A percentile compares a stretch with the other conserved stretches of the same genome.
These are phyloP conservation scores for Smutsia temminckii DNA, from an alignment of 2,797 vertebrate genomes.

Conservation along the genomic window DNA sequence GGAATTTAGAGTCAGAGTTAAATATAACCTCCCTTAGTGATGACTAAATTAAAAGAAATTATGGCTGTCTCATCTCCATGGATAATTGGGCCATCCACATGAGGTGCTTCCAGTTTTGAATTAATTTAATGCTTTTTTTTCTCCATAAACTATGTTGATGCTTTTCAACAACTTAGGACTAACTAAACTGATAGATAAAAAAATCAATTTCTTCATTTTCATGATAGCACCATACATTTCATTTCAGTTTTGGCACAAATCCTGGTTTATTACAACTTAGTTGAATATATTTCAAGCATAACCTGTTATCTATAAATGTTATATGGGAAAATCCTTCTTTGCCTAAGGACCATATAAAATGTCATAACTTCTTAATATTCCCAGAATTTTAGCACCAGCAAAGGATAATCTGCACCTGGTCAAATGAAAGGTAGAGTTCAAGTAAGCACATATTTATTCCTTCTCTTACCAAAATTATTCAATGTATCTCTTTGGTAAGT, in stretches of 20 bases:
- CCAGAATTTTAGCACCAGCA: neutral
- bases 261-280: neutral
- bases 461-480: neutral
- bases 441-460: neutral
- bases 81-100: constrained; percentile 16
- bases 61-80: neutral
- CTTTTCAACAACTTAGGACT: neutral
- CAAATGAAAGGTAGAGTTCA: neutral
- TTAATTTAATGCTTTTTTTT: constrained; percentile 8
- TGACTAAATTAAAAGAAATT: constrained; percentile 65
- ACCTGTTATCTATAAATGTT: neutral
- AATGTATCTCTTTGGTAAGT: neutral
- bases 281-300: neutral
- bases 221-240: neutral
- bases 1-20: constrained; percentile 49
- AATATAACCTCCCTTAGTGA: constrained; percentile 37
- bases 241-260: neutral
- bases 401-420: neutral
- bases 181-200: constrained; percentile 26
- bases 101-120: neutral
- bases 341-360: neutral
- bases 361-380: neutral
- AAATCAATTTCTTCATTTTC: neutral
- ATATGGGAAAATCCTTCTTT: neutral
- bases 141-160: neutral